These are phyloP conservation scores for Berghia stephanieae DNA, from an alignment of 1,140 invertebrate genomes.

Conservation along the genomic window DNA sequence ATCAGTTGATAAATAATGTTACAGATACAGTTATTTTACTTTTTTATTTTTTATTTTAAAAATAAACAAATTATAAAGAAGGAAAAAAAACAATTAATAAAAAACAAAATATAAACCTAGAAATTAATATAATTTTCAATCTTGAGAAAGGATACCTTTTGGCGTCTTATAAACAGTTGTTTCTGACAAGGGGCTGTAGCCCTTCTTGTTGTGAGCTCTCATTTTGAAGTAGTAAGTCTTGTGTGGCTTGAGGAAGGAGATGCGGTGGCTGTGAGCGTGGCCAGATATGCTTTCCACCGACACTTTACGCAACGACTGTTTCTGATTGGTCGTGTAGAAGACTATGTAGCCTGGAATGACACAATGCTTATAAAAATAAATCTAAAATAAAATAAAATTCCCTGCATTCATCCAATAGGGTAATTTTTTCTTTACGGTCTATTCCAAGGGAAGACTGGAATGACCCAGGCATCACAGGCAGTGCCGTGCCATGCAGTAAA, in stretches of 20 bases:
- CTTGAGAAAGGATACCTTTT: constrained; percentile 8
- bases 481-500: no score
- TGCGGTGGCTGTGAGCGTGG: not conserved
- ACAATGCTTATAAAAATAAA: no score
- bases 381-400: no score
- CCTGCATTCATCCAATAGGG: no score
- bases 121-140: not conserved
- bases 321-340: not conserved
- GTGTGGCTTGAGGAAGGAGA: constrained; percentile 12
- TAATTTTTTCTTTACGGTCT: no score
- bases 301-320: no score
- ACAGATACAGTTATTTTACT: no score
- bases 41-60: not conserved
- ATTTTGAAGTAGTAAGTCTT: constrained; percentile 29
- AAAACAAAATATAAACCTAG: not conserved
- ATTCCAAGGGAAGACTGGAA: no score
- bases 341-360: constrained; percentile 16
- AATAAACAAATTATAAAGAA: not conserved
- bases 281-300: not conserved
- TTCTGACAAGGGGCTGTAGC: constrained; percentile 25
- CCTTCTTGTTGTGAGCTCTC: constrained; percentile 25
- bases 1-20: no score
- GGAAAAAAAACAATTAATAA: not conserved
- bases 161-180: constrained; percentile 26
- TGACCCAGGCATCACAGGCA: not conserved